Conservation (phyloP, 2,888 invertebrate genomes). For the Julus scandinavius region DNA sequence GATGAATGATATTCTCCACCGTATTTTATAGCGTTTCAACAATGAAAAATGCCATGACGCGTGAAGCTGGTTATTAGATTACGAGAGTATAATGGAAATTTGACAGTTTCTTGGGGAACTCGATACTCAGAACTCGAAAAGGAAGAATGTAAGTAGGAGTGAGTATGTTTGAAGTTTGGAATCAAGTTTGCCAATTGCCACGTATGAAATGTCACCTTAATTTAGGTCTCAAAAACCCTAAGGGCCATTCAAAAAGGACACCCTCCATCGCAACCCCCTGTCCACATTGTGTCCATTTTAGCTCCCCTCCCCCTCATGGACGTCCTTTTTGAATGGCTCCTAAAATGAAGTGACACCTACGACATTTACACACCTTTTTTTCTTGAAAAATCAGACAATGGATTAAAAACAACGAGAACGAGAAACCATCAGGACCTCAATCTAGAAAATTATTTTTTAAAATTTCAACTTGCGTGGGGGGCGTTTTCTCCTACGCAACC, state of each 20-base stretch:
- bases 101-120: neutral
- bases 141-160: neutral
- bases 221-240: neutral
- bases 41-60: neutral
- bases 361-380: neutral
- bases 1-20: too few species aligned
- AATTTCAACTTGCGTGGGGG: constrained; percentile 15
- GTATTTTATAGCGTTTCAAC: too few species aligned
- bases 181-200: constrained; percentile 16
- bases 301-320: too few species aligned
- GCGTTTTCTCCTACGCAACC: neutral
- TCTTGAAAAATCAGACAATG: neutral
- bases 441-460: neutral
- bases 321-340: too few species aligned
- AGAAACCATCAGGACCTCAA: neutral
- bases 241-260: too few species aligned
- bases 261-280: too few species aligned
- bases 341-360: neutral
- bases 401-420: neutral
- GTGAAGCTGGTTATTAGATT: neutral
- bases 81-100: neutral
- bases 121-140: neutral
- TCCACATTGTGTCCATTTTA: too few species aligned
- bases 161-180: neutral
- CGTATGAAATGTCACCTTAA: constrained; percentile 9